Percentiles rank a stretch among this genome's conserved stretches.
These are phyloP conservation scores for Magallana ariakensis DNA, from an alignment of 1,140 invertebrate genomes.

Conservation along the genomic window DNA sequence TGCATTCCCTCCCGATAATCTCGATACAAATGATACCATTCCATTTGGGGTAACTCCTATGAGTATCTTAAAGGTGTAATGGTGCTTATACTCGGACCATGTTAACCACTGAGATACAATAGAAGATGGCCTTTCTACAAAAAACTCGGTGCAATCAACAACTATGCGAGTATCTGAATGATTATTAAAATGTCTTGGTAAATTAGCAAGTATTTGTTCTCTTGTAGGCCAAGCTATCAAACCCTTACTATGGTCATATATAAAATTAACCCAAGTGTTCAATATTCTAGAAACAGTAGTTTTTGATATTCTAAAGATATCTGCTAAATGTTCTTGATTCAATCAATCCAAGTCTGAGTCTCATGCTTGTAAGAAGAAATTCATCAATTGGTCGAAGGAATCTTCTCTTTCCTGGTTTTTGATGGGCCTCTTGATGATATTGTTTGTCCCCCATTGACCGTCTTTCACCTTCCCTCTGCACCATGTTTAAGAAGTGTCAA, in stretches of 20 bases:
- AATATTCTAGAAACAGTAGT: constrained; percentile 40
- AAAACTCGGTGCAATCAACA: constrained; percentile 38
- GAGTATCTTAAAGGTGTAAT: constrained; percentile 40
- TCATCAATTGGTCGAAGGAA: constrained; percentile 46
- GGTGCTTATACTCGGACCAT: constrained; percentile 51
- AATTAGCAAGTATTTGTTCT: constrained; percentile 30
- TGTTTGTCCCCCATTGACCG: constrained; percentile 33
- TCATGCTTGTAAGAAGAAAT: constrained; percentile 46
- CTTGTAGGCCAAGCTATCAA: constrained; percentile 39
- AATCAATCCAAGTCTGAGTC: constrained; percentile 32
- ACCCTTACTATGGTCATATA: constrained; percentile 32
- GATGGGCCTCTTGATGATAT: constrained; percentile 29
- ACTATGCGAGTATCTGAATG: constrained; percentile 30
- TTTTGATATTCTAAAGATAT: constrained; percentile 29
- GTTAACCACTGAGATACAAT: constrained; percentile 16
- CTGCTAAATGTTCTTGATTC: constrained; percentile 29
- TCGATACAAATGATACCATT: constrained; percentile 40
- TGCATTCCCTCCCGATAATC: constrained; percentile 33
- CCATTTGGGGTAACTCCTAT: constrained; percentile 24
- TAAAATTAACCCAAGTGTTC: constrained; percentile 43
- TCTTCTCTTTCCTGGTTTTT: constrained; percentile 39
- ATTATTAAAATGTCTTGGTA: constrained; percentile 18
- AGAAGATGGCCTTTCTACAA: constrained; percentile 19
- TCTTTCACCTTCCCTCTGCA: constrained; percentile 44
- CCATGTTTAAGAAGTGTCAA: constrained; percentile 28